Conservation (phyloP, 2,113 vertebrate species). For the Triplophysa dalaica region DNA sequence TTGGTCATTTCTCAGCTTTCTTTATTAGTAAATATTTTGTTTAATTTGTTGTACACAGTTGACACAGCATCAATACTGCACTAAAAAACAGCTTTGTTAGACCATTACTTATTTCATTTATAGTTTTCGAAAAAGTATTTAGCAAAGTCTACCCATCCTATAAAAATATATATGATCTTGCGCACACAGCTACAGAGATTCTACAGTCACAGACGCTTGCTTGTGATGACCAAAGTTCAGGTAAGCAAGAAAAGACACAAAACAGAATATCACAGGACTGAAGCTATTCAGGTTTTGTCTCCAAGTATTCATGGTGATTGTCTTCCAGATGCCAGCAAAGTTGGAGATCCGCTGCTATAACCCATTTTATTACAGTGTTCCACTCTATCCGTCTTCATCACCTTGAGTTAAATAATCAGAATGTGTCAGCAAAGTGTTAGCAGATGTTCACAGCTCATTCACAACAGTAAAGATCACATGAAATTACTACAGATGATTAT, state of each 20-base stretch:
- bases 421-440: not conserved
- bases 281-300: not conserved
- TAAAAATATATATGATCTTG: not conserved
- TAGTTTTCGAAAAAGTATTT: not conserved
- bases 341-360: conserved; percentile 64
- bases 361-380: conserved; percentile 62
- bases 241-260: not conserved
- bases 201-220: not conserved
- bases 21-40: no score
- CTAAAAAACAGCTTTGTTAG: no score
- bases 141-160: not conserved
- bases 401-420: conserved; percentile 51
- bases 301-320: not conserved
- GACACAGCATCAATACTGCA: no score
- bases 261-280: no score
- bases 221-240: not conserved
- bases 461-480: no score
- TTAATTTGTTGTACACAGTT: no score
- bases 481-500: no score
- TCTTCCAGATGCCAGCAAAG: conserved; percentile 57
- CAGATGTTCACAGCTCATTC: no score
- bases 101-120: no score
- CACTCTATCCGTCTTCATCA: conserved; percentile 53
- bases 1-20: no score
- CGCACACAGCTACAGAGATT: not conserved